Evolutionary conservation across 2,888 invertebrate genomes (phyloP), one percentile per base, ranked within the genome.

Genomic region (Melieria picta): DNA sequence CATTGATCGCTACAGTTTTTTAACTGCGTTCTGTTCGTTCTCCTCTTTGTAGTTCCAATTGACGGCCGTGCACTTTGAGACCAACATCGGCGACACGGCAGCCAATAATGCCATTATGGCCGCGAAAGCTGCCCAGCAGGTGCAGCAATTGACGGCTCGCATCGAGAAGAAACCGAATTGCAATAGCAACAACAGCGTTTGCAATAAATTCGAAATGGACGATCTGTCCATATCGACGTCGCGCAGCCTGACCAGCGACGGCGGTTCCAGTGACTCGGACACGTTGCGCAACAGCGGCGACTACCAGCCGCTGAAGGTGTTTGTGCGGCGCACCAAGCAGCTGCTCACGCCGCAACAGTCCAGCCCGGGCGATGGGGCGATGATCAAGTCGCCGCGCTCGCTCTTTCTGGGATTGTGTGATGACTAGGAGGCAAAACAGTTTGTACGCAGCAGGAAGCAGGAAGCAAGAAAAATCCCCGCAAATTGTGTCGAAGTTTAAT

Each of bases 61-160:
- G 5, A 67, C 72, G 1, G 72, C 77, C 1, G 77, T 82, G 1
- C 80, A 80, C n/a, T 80, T 84, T 57, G 84, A 84, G 66, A 75
- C 77, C 30, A 81, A 84, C 66, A 84, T 84, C 55, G 84, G 84
- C 4, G 84, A 84, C 63, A 73, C 79, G 5, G 61, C 72, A 16
- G 69, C 73, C 46, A 78, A 73, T 45, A 74, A 71, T 7, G 10
- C 64, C 68, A 60, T 13, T 66, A 56, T 71, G 56, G 67, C 11
- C 64, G 63, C 65, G 69, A 63, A 56, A 62, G 75, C 65, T 65
- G 50, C 52, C n/a, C 58, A 67, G 48, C 16, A 7, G 0, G n/a
- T 43, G 13, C 5, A 60, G 60, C 69, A 69, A 48, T 45, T 56
- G 9, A 73, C 75, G 46, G 56, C 71, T 5, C 74, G 73, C 43